These are phyloP conservation scores for Ophonus ardosiacus DNA, from an alignment of 2,888 invertebrate species.

Conservation along the genomic window DNA sequence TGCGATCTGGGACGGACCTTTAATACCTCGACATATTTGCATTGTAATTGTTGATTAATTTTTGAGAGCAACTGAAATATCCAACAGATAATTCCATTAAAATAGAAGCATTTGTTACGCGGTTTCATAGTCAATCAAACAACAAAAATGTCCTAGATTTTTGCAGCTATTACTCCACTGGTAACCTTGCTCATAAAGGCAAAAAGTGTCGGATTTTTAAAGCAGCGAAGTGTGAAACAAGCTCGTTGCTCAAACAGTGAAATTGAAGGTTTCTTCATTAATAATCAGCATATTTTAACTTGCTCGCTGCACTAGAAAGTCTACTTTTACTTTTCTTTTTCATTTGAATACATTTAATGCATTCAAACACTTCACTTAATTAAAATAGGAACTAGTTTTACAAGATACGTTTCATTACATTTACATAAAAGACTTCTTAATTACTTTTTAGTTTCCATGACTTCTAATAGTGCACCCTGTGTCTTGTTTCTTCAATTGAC, in stretches of 20 bases:
- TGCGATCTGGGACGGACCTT: too few relatives aligned
- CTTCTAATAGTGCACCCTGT: too few relatives aligned
- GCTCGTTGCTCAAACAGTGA: constrained; percentile 4
- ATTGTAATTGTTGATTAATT: too few relatives aligned
- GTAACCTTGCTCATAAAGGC: not conserved
- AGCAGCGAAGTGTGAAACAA: not conserved
- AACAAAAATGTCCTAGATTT: constrained; percentile 5
- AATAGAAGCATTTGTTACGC: not conserved
- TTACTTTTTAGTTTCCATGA: too few relatives aligned
- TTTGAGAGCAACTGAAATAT: too few relatives aligned
- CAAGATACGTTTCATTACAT: not conserved
- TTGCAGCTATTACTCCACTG: not conserved
- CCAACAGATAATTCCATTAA: not conserved
- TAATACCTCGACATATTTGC: too few relatives aligned
- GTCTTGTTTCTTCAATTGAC: too few relatives aligned
- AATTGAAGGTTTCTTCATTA: constrained; percentile 8
- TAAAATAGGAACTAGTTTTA: not conserved
- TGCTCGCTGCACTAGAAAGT: constrained; percentile 6
- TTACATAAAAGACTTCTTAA: not conserved
- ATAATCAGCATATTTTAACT: constrained; percentile 8
- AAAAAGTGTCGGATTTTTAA: not conserved
- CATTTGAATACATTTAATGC: constrained; percentile 18
- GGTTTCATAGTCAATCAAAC: not conserved
- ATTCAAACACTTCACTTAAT: constrained; percentile 1
- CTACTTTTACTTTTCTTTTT: constrained; percentile 20